A percentile compares a stretch with the other conserved stretches of the same genome.
Conservation (phyloP, 1,140 invertebrate species). For the Trichoplusia ni region DNA sequence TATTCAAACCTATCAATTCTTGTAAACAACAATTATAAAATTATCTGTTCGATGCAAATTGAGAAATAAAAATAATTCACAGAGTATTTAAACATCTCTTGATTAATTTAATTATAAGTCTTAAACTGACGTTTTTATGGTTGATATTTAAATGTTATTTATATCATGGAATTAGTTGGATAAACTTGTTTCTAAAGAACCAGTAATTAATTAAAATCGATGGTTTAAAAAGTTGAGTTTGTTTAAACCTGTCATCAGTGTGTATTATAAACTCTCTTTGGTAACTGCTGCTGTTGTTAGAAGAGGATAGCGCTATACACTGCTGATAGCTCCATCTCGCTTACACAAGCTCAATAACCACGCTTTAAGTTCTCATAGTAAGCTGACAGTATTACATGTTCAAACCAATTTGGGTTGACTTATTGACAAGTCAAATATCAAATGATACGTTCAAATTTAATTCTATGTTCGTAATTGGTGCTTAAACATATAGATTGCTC, state of each 20-base stretch:
- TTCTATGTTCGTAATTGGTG: no score
- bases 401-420: conserved; percentile 7
- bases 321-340: no score
- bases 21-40: neutral
- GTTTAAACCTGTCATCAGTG: neutral
- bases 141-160: conserved; percentile 16
- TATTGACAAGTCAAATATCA: neutral
- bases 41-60: conserved; percentile 4
- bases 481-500: no score
- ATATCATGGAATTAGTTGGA: neutral
- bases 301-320: no score
- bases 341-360: no score
- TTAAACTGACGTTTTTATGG: conserved; percentile 4
- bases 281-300: no score
- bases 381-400: conserved; percentile 1
- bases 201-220: conserved; percentile 1
- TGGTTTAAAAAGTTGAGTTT: neutral
- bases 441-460: no score
- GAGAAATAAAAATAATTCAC: conserved; percentile 21
- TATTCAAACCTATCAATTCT: no score
- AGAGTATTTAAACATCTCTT: conserved; percentile 9
- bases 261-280: no score
- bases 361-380: no score
- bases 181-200: conserved; percentile 4
- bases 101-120: conserved; percentile 29